phyloP scores from a whole-genome alignment of 2,113 vertebrate species.

The Pelusios castaneus region DNA sequence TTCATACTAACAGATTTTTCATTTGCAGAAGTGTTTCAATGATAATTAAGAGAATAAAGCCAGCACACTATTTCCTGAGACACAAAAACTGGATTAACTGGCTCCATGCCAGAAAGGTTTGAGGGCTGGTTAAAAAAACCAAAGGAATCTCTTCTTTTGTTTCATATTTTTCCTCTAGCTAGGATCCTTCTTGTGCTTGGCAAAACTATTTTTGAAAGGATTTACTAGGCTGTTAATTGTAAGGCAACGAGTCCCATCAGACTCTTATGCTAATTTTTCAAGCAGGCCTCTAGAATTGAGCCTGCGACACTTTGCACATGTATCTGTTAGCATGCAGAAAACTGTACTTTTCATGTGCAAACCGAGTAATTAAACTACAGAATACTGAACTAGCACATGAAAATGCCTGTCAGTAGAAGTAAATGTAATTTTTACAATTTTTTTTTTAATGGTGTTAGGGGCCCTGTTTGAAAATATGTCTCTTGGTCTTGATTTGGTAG shows the following conservation, averaged over 20 bases:
- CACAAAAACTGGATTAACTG: background rate
- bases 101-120: accelerated
- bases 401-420: background rate
- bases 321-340: background rate
- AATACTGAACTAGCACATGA: background rate
- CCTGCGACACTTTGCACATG: background rate
- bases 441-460: background rate
- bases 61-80: background rate
- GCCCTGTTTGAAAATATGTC: background rate
- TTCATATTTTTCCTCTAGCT: background rate
- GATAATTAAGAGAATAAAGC: background rate
- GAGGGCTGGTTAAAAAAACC: background rate
- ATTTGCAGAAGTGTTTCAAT: background rate
- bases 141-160: background rate
- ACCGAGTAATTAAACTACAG: background rate
- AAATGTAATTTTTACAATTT: background rate
- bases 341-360: background rate
- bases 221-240: background rate
- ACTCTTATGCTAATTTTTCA: background rate
- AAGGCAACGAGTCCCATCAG: background rate
- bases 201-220: accelerated
- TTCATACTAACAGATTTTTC: background rate
- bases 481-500: background rate
- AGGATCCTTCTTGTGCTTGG: background rate
- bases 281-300: background rate